Percentiles rank a stretch among this genome's conserved stretches.
These are phyloP conservation scores for Pseudochirops corinnae DNA, from an alignment of 2,797 vertebrate species.

Conservation along the genomic window DNA sequence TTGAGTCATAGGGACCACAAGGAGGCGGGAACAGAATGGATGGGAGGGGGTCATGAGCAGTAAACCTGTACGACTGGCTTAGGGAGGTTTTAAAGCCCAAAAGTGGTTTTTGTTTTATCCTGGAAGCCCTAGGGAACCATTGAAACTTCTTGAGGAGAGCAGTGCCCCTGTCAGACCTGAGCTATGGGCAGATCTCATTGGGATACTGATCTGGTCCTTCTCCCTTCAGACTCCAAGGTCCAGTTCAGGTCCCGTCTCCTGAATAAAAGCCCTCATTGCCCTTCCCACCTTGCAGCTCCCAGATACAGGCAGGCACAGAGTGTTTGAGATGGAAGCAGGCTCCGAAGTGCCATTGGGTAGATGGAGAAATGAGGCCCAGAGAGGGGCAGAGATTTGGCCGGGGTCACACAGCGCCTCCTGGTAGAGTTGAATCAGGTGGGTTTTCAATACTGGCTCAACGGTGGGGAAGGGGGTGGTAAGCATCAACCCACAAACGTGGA, in stretches of 20 bases:
- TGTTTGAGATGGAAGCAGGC: not conserved
- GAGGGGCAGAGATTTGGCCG: not conserved
- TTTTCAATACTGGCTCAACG: not conserved
- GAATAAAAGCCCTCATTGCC: not conserved
- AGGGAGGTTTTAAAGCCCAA: not conserved
- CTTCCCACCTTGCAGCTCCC: not conserved
- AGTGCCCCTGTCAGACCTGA: not conserved
- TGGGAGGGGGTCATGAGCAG: accelerated
- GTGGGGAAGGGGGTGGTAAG: not conserved
- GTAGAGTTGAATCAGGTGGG: not conserved
- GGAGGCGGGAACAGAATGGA: not conserved
- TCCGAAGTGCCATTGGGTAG: not conserved
- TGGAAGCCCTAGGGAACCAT: not conserved
- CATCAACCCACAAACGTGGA: not conserved
- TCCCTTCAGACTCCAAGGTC: not conserved
- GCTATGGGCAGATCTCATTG: too few species aligned
- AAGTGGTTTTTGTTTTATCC: not conserved
- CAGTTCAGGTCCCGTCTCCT: not conserved
- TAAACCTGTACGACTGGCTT: not conserved
- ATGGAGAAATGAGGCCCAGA: not conserved
- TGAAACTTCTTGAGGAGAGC: not conserved
- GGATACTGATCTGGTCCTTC: not conserved
- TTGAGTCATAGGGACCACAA: not conserved
- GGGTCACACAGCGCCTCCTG: not conserved
- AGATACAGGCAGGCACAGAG: not conserved